Evolutionary conservation across 64 coral and sea anemone genomes (phyloP).

Genomic region (Actinia equina): DNA sequence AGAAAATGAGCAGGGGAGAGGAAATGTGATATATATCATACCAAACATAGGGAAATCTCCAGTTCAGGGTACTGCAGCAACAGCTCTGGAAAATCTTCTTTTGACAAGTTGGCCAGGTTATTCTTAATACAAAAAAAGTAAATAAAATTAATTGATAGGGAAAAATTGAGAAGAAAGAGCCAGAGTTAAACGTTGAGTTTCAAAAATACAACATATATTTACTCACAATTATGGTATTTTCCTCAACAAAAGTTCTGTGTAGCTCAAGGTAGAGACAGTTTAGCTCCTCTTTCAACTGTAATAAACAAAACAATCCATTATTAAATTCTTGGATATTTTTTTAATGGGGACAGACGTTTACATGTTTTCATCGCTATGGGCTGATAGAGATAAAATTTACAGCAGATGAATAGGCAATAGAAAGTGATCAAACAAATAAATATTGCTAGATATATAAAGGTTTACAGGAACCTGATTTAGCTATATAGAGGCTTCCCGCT

Average conservation of each 20-base stretch:
- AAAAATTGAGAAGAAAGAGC: not conserved
- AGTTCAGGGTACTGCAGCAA: conserved; percentile 41
- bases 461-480: no score
- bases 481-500: no score
- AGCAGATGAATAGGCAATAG: no score
- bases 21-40: not conserved
- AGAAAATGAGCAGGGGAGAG: no score
- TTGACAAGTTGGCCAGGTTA: conserved; percentile 25
- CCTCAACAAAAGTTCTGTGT: not conserved
- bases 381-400: no score
- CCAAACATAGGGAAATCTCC: conserved; percentile 21
- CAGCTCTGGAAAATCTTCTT: conserved; percentile 51
- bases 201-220: not conserved
- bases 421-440: no score
- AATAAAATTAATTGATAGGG: not conserved
- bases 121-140: conserved; percentile 2
- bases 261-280: not conserved
- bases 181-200: not conserved
- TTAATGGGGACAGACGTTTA: no score
- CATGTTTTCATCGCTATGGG: no score
- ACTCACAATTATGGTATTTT: conserved; percentile 4
- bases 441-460: no score
- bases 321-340: no score
- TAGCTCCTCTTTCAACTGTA: not conserved
- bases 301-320: not conserved